Evolutionary conservation across 2,113 vertebrate genomes (phyloP).

Genomic region (Caretta caretta): DNA sequence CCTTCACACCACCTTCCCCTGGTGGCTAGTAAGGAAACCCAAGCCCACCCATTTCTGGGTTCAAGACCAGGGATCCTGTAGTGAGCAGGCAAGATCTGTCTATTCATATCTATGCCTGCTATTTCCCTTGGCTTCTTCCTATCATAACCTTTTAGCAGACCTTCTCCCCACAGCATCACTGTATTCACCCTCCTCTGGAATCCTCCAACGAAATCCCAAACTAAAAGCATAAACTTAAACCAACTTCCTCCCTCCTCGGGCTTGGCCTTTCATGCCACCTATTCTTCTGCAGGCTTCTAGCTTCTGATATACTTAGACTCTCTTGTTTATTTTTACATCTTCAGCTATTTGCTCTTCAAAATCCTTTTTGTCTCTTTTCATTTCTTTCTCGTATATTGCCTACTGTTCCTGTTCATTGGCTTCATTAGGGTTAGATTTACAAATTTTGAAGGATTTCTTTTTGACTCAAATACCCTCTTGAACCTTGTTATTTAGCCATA

Average conservation of each 20-base stretch:
- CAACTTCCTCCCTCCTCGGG: neutral
- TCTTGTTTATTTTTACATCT: neutral
- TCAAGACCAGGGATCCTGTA: neutral
- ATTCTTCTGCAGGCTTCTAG: neutral
- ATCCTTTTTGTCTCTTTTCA: neutral
- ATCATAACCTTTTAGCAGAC: no score
- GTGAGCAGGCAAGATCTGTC: neutral
- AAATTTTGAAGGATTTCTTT: neutral
- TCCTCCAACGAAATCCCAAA: no score
- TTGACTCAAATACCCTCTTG: neutral
- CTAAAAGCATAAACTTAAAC: no score
- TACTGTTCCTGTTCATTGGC: neutral
- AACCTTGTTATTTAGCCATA: neutral
- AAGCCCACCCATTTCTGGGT: no score
- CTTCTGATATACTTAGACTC: neutral
- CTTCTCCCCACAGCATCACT: no score
- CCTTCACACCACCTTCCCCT: no score
- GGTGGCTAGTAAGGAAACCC: no score
- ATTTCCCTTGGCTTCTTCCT: neutral
- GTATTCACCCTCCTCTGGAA: no score
- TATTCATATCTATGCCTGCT: neutral
- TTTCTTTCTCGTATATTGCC: neutral
- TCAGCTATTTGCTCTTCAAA: neutral
- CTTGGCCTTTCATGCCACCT: neutral
- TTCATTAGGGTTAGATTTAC: neutral